Percentiles rank a stretch among this genome's conserved stretches.
These are phyloP conservation scores for Myiopsitta monachus DNA, from an alignment of 2,113 vertebrate species.

Conservation along the genomic window DNA sequence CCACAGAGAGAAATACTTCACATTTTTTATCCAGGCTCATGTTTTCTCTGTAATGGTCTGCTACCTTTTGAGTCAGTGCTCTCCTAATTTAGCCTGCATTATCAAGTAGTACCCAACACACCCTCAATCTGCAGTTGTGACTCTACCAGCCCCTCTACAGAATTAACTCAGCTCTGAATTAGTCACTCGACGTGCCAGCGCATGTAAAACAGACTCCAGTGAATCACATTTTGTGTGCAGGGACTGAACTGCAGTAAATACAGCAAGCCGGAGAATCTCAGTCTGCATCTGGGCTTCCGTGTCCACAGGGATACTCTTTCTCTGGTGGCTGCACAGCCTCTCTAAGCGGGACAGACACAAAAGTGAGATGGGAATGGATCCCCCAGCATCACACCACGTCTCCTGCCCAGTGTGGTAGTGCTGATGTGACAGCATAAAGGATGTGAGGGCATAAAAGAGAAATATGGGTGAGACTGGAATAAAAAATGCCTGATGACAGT, in stretches of 20 bases:
- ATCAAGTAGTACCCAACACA: neutral
- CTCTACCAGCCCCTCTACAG: neutral
- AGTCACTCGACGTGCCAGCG: neutral
- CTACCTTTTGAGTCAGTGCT: neutral
- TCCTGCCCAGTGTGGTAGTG: neutral
- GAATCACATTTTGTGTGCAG: neutral
- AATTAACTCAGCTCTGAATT: slow-evolving; percentile 36
- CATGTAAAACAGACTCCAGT: slow-evolving; percentile 8
- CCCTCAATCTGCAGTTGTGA: neutral
- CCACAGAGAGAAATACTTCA: neutral
- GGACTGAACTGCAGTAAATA: neutral
- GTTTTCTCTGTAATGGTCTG: neutral
- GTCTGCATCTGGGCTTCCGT: neutral
- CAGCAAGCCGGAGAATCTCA: neutral
- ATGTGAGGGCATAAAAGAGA: neutral
- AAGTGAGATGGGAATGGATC: neutral
- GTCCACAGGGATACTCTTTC: neutral
- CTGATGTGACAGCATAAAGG: neutral
- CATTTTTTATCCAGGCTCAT: neutral
- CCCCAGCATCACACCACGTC: neutral
- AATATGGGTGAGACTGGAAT: neutral
- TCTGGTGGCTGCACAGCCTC: neutral
- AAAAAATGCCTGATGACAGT: neutral
- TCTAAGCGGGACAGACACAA: neutral
- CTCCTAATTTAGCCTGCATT: neutral